These are phyloP conservation scores for Cyprinodon tularosa DNA, from an alignment of 2,113 vertebrate genomes.

Conservation along the genomic window DNA sequence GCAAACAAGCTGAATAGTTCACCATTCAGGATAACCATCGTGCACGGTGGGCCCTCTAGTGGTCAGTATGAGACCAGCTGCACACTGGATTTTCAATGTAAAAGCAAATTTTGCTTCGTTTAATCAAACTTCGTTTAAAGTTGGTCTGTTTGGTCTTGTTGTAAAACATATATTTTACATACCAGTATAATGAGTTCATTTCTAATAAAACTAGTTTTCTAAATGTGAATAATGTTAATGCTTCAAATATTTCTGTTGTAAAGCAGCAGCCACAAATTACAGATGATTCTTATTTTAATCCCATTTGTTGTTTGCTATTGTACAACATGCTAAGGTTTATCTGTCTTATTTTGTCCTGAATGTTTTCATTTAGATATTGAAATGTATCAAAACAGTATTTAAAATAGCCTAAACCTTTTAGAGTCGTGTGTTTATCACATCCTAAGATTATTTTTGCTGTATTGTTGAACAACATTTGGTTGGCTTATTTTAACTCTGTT, in stretches of 20 bases:
- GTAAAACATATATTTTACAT: too few relatives aligned
- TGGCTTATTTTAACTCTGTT: background rate
- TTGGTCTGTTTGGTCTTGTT: background rate
- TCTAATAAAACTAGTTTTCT: background rate
- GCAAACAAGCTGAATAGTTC: background rate
- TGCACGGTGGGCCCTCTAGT: slow-evolving; percentile 64
- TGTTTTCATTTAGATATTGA: background rate
- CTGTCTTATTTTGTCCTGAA: background rate
- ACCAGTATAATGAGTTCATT: too few relatives aligned
- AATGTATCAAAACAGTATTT: background rate
- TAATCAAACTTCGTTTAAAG: background rate
- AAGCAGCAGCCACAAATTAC: background rate
- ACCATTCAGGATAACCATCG: background rate
- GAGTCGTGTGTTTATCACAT: too few relatives aligned
- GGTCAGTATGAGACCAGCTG: slow-evolving; percentile 25
- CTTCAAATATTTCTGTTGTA: background rate
- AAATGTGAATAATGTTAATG: background rate
- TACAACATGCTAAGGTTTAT: background rate
- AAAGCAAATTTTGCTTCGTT: background rate
- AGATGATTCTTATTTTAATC: background rate
- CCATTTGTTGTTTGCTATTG: background rate
- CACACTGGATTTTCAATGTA: background rate
- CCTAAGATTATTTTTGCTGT: too few relatives aligned
- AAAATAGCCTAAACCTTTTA: too few relatives aligned
- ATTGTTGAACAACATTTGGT: too few relatives aligned